phyloP scores from a whole-genome alignment of 1,140 invertebrate species.

The Thalassaphorura encarpata region DNA sequence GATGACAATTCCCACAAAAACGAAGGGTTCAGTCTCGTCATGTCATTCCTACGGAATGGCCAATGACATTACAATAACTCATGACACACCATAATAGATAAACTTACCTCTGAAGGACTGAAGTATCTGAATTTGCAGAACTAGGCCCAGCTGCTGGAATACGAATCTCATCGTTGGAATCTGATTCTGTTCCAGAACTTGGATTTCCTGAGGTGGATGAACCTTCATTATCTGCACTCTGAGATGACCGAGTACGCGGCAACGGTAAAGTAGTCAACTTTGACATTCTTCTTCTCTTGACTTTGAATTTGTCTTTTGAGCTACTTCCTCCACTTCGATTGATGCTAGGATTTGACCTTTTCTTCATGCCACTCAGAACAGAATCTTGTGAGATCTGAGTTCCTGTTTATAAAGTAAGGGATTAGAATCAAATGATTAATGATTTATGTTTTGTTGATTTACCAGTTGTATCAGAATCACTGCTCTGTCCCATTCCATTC shows the following conservation, averaged over 20 bases:
- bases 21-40: slow-evolving; percentile 12
- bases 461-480: slow-evolving; percentile 15
- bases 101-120: not conserved
- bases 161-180: not conserved
- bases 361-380: not conserved
- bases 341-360: slow-evolving; percentile 4
- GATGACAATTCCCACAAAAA: slow-evolving; percentile 34
- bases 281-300: not conserved
- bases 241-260: no score
- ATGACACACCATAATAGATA: no score
- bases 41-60: slow-evolving; percentile 22
- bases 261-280: no score
- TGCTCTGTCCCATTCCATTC: not conserved
- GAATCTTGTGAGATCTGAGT: slow-evolving; percentile 14
- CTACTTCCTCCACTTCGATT: not conserved
- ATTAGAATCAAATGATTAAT: not conserved
- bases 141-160: not conserved
- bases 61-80: no score
- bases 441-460: not conserved
- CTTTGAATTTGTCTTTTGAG: not conserved
- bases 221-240: no score
- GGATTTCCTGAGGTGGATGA: no score
- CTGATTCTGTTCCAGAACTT: no score
- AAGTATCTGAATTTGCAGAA: not conserved
- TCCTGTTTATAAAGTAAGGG: slow-evolving; percentile 1